These are phyloP conservation scores for Xestobium rufovillosum DNA, from an alignment of 2,888 invertebrate genomes.

Conservation along the genomic window DNA sequence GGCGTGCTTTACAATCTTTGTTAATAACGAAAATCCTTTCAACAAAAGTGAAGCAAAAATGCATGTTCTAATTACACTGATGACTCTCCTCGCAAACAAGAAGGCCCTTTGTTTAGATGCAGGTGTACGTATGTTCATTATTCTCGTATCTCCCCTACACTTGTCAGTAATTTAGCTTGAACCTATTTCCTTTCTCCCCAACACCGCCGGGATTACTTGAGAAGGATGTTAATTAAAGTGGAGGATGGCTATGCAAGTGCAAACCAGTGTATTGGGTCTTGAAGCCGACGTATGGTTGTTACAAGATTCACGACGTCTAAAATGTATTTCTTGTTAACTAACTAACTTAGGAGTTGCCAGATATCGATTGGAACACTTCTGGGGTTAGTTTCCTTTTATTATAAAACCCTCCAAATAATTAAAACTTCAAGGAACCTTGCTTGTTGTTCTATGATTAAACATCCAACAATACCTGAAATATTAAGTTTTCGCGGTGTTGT, in stretches of 20 bases:
- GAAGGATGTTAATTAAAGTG: slow-evolving; percentile 27
- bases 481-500: no score
- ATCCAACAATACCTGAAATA: no score
- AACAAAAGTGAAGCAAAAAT: slow-evolving; percentile 8
- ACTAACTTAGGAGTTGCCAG: neutral
- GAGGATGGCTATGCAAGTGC: slow-evolving; percentile 21
- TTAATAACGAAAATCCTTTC: slow-evolving; percentile 4
- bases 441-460: no score
- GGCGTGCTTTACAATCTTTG: no score
- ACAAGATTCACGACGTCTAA: neutral
- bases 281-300: neutral
- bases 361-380: no score
- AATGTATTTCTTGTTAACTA: slow-evolving; percentile 2
- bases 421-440: no score
- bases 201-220: slow-evolving; percentile 49
- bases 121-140: slow-evolving; percentile 43
- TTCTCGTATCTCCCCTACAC: slow-evolving; percentile 21
- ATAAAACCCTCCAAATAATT: no score
- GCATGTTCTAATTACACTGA: slow-evolving; percentile 24
- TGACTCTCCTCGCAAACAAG: slow-evolving; percentile 21
- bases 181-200: slow-evolving; percentile 49
- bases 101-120: slow-evolving; percentile 23
- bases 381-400: no score
- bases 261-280: slow-evolving; percentile 17
- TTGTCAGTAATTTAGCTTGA: slow-evolving; percentile 12